Evolutionary conservation across 2,888 invertebrate genomes (phyloP).

Genomic region (Dryobotodes eremita): DNA sequence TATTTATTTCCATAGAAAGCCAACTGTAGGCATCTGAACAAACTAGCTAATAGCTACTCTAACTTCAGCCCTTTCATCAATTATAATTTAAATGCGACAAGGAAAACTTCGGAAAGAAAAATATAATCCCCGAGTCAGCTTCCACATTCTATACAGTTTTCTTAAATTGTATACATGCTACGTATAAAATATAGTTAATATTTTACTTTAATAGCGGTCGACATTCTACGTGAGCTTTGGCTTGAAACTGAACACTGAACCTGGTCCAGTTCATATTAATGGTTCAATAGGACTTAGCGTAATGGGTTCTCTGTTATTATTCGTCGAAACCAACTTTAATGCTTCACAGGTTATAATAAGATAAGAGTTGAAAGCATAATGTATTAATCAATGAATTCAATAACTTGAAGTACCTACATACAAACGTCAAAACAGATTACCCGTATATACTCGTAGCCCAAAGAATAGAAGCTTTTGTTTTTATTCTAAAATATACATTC

Average conservation of each 20-base stretch:
- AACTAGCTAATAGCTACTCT: neutral
- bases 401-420: neutral
- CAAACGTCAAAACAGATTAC: neutral
- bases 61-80: neutral
- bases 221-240: constrained; percentile 18
- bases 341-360: constrained; percentile 8
- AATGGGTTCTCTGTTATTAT: constrained; percentile 41
- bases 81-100: neutral
- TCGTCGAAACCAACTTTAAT: constrained; percentile 24
- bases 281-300: constrained; percentile 42
- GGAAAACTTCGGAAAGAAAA: constrained; percentile 15
- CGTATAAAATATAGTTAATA: constrained; percentile 19
- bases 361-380: constrained; percentile 4
- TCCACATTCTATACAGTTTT: constrained; percentile 15
- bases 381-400: neutral
- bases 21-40: neutral
- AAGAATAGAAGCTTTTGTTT: neutral
- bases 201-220: constrained; percentile 15
- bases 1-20: neutral
- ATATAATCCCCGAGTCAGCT: neutral
- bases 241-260: constrained; percentile 25
- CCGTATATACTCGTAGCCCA: no score
- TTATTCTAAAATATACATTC: neutral
- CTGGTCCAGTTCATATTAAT: constrained; percentile 13
- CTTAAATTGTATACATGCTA: constrained; percentile 6